Base-by-base conservation (phyloP, 2,888 invertebrate genomes). In the Litoditis marina region DNA sequence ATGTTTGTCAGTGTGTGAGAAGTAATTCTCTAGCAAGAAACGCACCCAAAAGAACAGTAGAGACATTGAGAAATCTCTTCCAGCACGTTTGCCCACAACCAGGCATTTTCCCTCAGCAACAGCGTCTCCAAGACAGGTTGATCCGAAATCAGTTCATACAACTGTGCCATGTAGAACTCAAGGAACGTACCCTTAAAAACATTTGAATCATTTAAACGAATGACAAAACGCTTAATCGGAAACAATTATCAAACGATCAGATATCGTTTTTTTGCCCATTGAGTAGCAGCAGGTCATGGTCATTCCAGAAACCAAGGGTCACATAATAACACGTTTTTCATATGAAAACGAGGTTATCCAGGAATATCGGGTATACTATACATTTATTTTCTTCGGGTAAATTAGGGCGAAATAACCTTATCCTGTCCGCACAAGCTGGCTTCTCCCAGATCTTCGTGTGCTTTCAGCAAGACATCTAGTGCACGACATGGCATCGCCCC, bases 391-490 rank as follows among this genome's bases (percentile, higher is more conserved):
- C n/a, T n/a, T n/a, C n/a, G n/a, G n/a, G n/a, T n/a, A 19, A 32
- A 47, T 2, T 50, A 30, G 11, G 13, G n/a, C n/a, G 13, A 6
- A 31, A 51, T 56, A 13, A 71, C 71, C 47, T 72, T 65, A 13
- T 72, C 39, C 44, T 65, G 65, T 13, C 60, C 42, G 47, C 75
- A 75, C 8, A 47, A 60, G 2, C 63, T 57, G 25, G 46, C 55
- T 8, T 54, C 58, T 25, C 71, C 66, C 8, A 75, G 49, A 19
- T 55, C 60, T 42, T 71, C 70, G 58, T 75, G 75, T 1, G 75
- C 73, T 19, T 66, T 68, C 6, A 65, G 60, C 11, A 75, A 59
- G 8, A 75, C 56, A 57, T 69, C 64, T 39, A 73, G 36, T 5
- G 69, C 69, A 2, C 64, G 39, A 16, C 60, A 31, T 22, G 75